Evolutionary conservation across 2,113 vertebrate species (phyloP).

Genomic region (Ictalurus furcatus): DNA sequence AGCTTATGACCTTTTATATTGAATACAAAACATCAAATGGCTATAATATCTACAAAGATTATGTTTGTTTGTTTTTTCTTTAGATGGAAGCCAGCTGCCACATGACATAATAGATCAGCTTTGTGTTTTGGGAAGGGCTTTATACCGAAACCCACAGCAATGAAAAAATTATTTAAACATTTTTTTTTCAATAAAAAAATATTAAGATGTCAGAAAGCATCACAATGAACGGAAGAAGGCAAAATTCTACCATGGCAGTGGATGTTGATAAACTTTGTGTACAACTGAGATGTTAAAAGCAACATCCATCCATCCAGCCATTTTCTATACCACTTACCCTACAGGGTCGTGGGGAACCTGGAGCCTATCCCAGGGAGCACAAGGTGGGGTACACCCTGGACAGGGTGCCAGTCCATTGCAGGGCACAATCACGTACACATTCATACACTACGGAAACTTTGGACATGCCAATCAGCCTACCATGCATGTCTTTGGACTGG

Average conservation of each 20-base stretch:
- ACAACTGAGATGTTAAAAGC: not conserved
- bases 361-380: no score
- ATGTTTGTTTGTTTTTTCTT: not conserved
- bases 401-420: no score
- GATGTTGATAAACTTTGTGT: not conserved
- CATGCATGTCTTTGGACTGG: no score
- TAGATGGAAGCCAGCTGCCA: not conserved
- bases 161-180: not conserved
- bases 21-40: not conserved
- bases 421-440: no score
- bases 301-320: not conserved
- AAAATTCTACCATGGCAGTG: not conserved
- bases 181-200: no score
- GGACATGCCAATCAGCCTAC: no score
- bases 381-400: no score
- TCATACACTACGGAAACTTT: no score
- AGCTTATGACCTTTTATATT: not conserved
- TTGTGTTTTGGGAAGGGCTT: not conserved
- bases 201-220: not conserved
- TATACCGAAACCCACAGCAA: not conserved
- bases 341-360: no score
- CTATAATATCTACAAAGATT: not conserved
- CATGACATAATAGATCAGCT: not conserved
- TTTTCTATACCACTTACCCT: no score
- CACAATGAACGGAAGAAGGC: not conserved